Conservation (phyloP, 2,888 invertebrate species). For the Drosophila merina region DNA sequence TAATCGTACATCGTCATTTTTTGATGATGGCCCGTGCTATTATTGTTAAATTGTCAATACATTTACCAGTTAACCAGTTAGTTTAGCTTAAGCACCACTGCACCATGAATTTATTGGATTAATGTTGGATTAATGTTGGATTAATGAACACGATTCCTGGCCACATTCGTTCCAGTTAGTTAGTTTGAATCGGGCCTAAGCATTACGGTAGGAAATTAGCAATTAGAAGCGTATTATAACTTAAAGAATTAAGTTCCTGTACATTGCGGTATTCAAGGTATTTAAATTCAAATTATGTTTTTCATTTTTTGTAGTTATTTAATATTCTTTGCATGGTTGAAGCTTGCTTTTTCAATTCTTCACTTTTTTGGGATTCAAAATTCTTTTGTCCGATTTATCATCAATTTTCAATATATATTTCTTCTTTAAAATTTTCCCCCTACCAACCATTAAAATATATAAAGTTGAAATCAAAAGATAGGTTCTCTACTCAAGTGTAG, state of each 20-base stretch:
- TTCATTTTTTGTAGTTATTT: neutral
- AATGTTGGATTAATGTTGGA: conserved; percentile 26
- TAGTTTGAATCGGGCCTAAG: neutral
- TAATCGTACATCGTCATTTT: conserved; percentile 8
- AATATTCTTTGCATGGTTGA: conserved; percentile 40
- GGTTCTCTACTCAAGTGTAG: neutral
- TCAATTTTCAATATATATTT: neutral
- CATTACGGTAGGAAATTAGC: conserved; percentile 12
- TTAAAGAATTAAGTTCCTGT: conserved; percentile 19
- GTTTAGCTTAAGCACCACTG: conserved; percentile 53
- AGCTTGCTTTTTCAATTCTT: conserved; percentile 20
- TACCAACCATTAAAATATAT: neutral
- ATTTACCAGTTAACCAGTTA: conserved; percentile 42
- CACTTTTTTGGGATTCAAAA: neutral
- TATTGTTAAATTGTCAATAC: conserved; percentile 27
- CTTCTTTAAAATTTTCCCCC: neutral
- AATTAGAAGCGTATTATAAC: conserved; percentile 18
- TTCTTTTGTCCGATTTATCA: conserved; percentile 10
- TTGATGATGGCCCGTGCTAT: conserved; percentile 9
- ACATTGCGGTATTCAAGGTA: conserved; percentile 21
- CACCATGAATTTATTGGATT: conserved; percentile 39
- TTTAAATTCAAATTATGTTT: neutral
- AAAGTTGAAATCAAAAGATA: neutral
- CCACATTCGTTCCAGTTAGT: neutral
- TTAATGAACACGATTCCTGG: conserved; percentile 1